Evolutionary conservation across 2,888 invertebrate genomes (phyloP).

Genomic region (Sphecodes monilicornis): DNA sequence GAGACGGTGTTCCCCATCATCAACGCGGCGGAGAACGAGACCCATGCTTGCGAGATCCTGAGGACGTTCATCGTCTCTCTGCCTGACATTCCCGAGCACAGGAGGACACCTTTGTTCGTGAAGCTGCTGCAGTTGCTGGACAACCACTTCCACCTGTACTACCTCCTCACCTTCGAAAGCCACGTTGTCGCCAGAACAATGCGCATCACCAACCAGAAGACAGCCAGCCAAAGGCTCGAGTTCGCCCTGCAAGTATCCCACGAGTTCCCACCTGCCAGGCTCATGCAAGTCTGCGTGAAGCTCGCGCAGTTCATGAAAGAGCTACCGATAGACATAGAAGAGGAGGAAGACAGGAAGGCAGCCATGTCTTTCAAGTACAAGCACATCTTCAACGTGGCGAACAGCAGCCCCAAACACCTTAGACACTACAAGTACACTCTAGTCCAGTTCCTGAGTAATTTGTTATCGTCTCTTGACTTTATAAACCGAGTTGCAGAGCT

Average conservation of each 20-base stretch:
- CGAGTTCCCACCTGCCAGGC: constrained; percentile 88
- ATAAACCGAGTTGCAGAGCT: constrained; percentile 88
- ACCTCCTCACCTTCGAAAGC: constrained; percentile 90
- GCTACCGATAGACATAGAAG: constrained; percentile 88
- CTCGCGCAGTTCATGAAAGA: constrained; percentile 88
- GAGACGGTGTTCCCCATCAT: constrained; percentile 96
- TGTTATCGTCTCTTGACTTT: constrained; percentile 89
- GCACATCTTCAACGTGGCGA: constrained; percentile 88
- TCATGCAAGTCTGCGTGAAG: constrained; percentile 88
- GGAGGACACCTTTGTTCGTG: constrained; percentile 92
- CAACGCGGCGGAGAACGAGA: constrained; percentile 81
- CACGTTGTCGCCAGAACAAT: constrained; percentile 86
- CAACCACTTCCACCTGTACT: constrained; percentile 90
- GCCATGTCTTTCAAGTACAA: constrained; percentile 69
- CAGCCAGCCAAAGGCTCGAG: constrained; percentile 85
- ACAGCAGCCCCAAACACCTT: constrained; percentile 90
- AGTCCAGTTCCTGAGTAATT: constrained; percentile 89
- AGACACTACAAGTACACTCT: constrained; percentile 94
- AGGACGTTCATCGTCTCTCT: constrained; percentile 96
- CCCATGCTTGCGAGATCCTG: constrained; percentile 88
- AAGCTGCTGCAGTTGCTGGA: constrained; percentile 91
- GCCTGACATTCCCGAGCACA: constrained; percentile 96
- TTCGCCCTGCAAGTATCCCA: constrained; percentile 89
- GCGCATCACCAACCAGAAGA: constrained; percentile 65
- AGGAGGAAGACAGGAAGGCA: constrained; percentile 82